phyloP scores from a whole-genome alignment of 2,888 invertebrate genomes.

The Steinernema scapterisci region DNA sequence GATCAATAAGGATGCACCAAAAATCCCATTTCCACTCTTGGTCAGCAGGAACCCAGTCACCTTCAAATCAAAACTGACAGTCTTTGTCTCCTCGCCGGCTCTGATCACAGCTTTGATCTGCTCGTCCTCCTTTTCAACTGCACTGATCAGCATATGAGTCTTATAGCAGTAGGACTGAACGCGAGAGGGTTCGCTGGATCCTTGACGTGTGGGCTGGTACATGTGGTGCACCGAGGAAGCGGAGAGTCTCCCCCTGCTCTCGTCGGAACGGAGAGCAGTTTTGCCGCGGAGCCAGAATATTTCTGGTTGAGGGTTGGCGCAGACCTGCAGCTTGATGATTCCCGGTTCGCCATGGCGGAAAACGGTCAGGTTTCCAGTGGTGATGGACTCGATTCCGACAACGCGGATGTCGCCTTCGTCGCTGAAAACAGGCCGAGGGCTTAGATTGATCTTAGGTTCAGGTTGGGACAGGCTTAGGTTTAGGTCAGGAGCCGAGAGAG shows the following conservation, averaged over 20 bases:
- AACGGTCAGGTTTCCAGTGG: neutral
- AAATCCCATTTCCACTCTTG: neutral
- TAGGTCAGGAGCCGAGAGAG: no score
- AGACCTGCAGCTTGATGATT: neutral
- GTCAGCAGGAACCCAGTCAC: neutral
- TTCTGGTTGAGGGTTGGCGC: slow-evolving; percentile 35
- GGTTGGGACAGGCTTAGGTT: no score
- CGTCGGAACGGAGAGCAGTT: neutral
- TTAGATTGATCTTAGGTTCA: no score
- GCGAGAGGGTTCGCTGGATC: neutral
- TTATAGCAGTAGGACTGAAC: slow-evolving; percentile 29
- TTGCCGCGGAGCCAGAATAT: slow-evolving; percentile 26
- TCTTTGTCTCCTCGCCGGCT: slow-evolving; percentile 23
- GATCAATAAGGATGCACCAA: neutral
- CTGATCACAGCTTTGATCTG: slow-evolving; percentile 16
- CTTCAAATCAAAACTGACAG: neutral
- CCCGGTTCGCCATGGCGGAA: neutral
- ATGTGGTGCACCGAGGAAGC: slow-evolving; percentile 20
- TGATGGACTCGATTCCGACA: slow-evolving; percentile 27
- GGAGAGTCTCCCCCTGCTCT: slow-evolving; percentile 13
- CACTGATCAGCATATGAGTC: slow-evolving; percentile 15
- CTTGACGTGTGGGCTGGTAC: neutral
- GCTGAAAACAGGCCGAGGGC: slow-evolving; percentile 18
- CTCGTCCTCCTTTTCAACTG: neutral
- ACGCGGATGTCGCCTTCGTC: slow-evolving; percentile 31